Evolutionary conservation across 53 echinoderm and acorn worm species (phyloP).

Genomic region (Echinarachnius parma): DNA sequence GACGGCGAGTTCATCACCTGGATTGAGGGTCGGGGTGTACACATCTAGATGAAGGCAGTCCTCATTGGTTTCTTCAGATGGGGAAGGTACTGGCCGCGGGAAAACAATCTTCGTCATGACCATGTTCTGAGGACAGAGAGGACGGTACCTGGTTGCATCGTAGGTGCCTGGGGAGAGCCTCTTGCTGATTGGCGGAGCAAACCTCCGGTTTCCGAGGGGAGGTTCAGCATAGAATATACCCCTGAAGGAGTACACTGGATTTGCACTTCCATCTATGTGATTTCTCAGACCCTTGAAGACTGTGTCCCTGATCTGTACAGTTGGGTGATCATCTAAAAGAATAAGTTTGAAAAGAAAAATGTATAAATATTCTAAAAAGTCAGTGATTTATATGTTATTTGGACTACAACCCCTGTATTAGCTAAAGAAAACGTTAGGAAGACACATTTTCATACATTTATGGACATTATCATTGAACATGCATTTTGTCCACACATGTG

Average conservation of each 20-base stretch:
- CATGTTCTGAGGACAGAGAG: constrained; percentile 70
- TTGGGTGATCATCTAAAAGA: constrained; percentile 32
- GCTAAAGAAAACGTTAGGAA: too few species aligned
- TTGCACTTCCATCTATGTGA: constrained; percentile 36
- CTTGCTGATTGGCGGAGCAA: constrained; percentile 60
- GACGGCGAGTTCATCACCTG: constrained; percentile 55
- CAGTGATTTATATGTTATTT: background rate
- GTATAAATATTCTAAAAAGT: background rate
- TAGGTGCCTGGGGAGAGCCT: constrained; percentile 46
- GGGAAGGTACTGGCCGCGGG: constrained; percentile 35
- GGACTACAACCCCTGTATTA: too few species aligned
- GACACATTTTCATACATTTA: too few species aligned
- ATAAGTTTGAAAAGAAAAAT: background rate
- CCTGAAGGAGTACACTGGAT: constrained; percentile 70
- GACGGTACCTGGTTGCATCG: constrained; percentile 78
- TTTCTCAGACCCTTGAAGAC: constrained; percentile 45
- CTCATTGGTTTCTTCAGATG: constrained; percentile 51
- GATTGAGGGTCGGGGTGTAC: constrained; percentile 66
- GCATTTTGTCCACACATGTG: too few species aligned
- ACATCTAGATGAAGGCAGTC: constrained; percentile 83
- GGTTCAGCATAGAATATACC: constrained; percentile 76
- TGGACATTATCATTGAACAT: too few species aligned
- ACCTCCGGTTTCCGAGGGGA: constrained; percentile 67
- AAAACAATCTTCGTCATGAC: constrained; percentile 16
- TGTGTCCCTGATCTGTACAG: constrained; percentile 64